Conservation (phyloP, 2,113 vertebrate genomes). For the Gopherus flavomarginatus region DNA sequence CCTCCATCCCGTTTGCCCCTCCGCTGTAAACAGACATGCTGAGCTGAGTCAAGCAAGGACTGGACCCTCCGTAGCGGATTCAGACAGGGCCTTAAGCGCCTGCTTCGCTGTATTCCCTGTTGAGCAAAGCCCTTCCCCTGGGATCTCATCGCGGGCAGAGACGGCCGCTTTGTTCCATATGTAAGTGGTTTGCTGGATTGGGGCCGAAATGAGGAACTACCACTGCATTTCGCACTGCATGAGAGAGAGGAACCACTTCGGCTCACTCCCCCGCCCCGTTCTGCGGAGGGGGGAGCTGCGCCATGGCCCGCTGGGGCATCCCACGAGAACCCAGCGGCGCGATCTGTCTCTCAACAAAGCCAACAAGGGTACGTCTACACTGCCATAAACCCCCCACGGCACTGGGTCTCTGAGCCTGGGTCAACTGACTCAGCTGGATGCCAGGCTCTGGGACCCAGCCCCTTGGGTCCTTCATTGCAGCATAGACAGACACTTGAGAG, state of each 20-base stretch:
- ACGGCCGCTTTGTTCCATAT: too few species aligned
- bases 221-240: too few species aligned
- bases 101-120: too few species aligned
- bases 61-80: not conserved
- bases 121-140: not conserved
- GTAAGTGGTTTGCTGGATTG: too few species aligned
- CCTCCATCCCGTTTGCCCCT: too few species aligned
- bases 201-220: not conserved
- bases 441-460: too few species aligned
- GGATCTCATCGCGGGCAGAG: too few species aligned
- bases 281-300: not conserved
- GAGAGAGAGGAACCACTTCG: not conserved
- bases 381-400: not conserved
- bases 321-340: rapidly evolving
- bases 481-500: not conserved
- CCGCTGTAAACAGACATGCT: not conserved
- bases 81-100: not conserved
- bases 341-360: not conserved
- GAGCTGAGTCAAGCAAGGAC: too few species aligned
- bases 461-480: not conserved
- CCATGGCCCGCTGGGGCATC: too few species aligned
- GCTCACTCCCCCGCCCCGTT: not conserved
- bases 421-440: too few species aligned
- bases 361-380: not conserved
- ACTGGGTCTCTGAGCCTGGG: not conserved